Evolutionary conservation across 1,140 invertebrate genomes (phyloP).

Genomic region (Arctopsyche grandis): DNA sequence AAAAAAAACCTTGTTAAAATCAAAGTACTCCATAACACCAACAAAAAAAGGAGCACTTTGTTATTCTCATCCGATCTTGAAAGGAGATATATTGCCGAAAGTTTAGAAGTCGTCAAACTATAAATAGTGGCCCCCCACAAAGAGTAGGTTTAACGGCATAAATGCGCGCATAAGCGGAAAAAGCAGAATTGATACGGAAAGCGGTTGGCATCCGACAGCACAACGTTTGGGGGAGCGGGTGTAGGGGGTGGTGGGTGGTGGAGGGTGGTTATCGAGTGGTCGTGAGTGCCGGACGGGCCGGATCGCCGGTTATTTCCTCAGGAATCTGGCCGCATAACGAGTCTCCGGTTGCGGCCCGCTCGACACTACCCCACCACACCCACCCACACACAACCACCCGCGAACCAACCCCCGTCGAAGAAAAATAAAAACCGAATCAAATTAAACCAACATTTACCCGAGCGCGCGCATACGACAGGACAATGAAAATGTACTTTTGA

Average conservation of each 20-base stretch:
- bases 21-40: too few relatives aligned
- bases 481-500: too few relatives aligned
- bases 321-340: constrained; percentile 31
- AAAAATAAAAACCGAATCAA: too few relatives aligned
- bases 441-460: too few relatives aligned
- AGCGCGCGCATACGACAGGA: too few relatives aligned
- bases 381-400: neutral
- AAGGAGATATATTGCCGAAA: too few relatives aligned
- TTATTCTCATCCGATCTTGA: too few relatives aligned
- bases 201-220: constrained; percentile 2
- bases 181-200: constrained; percentile 26
- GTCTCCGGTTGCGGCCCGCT: constrained; percentile 22
- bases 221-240: neutral
- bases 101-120: too few relatives aligned
- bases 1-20: too few relatives aligned
- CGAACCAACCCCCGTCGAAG: neutral
- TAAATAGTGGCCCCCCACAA: too few relatives aligned
- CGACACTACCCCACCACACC: neutral
- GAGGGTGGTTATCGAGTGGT: constrained; percentile 30
- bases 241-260: neutral
- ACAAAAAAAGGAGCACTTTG: too few relatives aligned
- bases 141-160: neutral
- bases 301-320: constrained; percentile 25
- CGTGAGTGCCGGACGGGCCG: neutral
- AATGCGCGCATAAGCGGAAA: neutral